Base-by-base conservation (phyloP, 2,888 invertebrate species). In the Noctua pronuba region DNA sequence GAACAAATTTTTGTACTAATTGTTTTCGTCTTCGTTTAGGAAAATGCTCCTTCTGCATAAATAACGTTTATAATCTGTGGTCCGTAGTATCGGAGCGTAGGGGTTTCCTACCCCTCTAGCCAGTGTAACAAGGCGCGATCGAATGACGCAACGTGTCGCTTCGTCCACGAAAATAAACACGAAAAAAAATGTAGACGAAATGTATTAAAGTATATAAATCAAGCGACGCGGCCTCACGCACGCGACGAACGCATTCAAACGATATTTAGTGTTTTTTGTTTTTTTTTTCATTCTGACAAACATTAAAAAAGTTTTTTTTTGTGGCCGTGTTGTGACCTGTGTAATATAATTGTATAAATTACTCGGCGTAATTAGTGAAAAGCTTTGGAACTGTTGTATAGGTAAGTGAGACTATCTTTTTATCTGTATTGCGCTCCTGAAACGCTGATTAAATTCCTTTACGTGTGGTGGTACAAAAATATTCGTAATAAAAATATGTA, bases 1-100 rank as follows among this genome's bases (percentile, higher is more conserved):
- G 8, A 31, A 16, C 1, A 38, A 28, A 18, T 18, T 31, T 49
- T 28, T 38, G 13, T n/a, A 21, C 21, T 35, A 21, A 8, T 1
- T 16, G 2, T 16, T 16, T 7, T 64, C 24, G 13, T 41, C 21
- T 2, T n/a, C 8, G 41, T 62, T 52, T 65, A 49, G 72, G 76
- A 70, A 82, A 84, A 74, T 75, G 69, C 1, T 10, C n/a, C 87
- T 77, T 91, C 88, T 82, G 55, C 13, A 31, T 46, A 49, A 74
- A 38, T 55, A 82, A 64, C 31, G 3, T 69, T 38, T 24, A 67
- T 89, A 90, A 31, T 95, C 95, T 95, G 82, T 95, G 95, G 0
- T 82, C 72, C 92, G 93, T 96, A 96, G 95, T 95, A 95, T 92
- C 83, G 92, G 92, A 94, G 92, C 90, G 92, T 94, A 94, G 94